A percentile compares a stretch with the other conserved stretches of the same genome.
Conservation (phyloP, 2,113 vertebrate species). For the Fukomys damarensis region DNA sequence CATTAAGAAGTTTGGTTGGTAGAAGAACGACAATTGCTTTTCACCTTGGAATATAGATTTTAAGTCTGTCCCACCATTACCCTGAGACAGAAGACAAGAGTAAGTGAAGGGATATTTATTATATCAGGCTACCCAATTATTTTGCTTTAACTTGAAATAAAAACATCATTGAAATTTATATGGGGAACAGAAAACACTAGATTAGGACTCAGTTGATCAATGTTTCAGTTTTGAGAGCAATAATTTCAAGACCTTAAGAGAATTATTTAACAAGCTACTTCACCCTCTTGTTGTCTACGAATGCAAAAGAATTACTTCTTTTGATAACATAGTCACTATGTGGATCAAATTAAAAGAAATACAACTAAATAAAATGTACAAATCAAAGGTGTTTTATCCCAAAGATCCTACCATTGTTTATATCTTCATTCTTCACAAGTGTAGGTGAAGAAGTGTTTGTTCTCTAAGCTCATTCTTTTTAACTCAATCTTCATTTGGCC, state of each 20-base stretch:
- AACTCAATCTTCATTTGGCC: background rate
- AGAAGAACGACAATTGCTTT: background rate
- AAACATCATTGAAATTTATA: background rate
- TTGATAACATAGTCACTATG: background rate
- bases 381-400: background rate
- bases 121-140: background rate
- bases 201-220: background rate
- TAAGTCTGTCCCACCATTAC: background rate
- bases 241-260: background rate
- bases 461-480: background rate
- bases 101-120: background rate
- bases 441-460: background rate
- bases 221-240: background rate
- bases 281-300: background rate
- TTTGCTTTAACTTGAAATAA: background rate
- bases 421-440: background rate
- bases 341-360: background rate
- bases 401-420: background rate
- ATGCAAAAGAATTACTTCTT: background rate
- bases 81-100: background rate
- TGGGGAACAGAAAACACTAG: background rate
- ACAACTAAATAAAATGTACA: background rate
- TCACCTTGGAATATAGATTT: background rate
- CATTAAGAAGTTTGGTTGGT: slow-evolving; percentile 4
- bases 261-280: background rate